These are phyloP conservation scores for Trinectes maculatus DNA, from an alignment of 2,113 vertebrate species.

Conservation along the genomic window DNA sequence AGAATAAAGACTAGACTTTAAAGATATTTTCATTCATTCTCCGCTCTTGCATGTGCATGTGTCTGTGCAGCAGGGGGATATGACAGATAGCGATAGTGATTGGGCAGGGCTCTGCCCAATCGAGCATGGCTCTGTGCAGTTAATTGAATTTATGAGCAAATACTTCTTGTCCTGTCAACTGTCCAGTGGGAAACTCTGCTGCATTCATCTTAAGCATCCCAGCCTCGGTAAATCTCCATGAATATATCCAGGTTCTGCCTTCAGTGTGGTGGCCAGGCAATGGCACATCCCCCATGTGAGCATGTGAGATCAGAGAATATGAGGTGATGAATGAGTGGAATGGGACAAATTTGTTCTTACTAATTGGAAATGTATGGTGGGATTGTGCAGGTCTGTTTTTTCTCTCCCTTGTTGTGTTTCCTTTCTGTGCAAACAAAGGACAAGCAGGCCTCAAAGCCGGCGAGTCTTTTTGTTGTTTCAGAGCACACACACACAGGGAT, in stretches of 20 bases:
- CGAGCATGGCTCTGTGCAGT: conserved; percentile 70
- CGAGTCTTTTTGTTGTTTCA: conserved; percentile 23
- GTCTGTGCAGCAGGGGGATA: conserved; percentile 39
- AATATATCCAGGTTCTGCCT: conserved; percentile 45
- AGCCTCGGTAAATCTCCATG: conserved; percentile 59
- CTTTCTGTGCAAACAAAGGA: conserved; percentile 22
- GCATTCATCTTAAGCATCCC: conserved; percentile 63
- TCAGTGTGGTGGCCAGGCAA: conserved; percentile 17
- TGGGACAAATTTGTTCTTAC: conserved; percentile 7
- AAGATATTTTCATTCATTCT: conserved; percentile 28
- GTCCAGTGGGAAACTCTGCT: conserved; percentile 57
- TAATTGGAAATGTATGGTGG: conserved; percentile 6
- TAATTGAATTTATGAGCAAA: conserved; percentile 82
- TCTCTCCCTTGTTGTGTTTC: conserved; percentile 5
- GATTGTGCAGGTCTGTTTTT: conserved; percentile 1
- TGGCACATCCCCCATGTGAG: neutral
- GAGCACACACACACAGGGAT: conserved; percentile 38
- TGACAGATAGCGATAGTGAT: conserved; percentile 76
- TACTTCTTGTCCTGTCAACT: conserved; percentile 69
- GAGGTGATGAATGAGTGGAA: conserved; percentile 1
- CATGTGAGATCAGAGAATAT: conserved; percentile 19
- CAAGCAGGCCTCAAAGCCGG: conserved; percentile 25
- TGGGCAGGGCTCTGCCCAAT: conserved; percentile 73
- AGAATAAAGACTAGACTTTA: conserved; percentile 6
- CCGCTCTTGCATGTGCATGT: conserved; percentile 16